Evolutionary conservation across 2,797 vertebrate species (phyloP).

Genomic region (Ambastaia sidthimunki): DNA sequence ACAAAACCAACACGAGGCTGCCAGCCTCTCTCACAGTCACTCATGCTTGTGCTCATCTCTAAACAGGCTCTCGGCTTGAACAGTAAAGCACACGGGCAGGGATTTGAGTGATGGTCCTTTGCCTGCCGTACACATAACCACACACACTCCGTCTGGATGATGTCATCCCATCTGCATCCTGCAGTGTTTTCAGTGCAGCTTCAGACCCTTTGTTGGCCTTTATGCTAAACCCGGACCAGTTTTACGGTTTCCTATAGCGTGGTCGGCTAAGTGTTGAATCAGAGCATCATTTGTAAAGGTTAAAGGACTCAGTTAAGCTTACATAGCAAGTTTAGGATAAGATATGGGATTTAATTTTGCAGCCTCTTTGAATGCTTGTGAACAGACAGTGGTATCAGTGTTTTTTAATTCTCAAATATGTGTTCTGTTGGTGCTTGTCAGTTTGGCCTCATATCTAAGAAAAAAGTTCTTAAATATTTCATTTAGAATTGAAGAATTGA

Average conservation of each 20-base stretch:
- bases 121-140: slow-evolving; percentile 13
- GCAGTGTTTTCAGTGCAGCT: slow-evolving; percentile 55
- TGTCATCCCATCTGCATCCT: slow-evolving; percentile 62
- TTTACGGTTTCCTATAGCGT: slow-evolving; percentile 31
- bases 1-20: slow-evolving; percentile 22
- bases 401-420: background rate
- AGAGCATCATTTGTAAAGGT: slow-evolving; percentile 4
- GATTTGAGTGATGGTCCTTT: slow-evolving; percentile 48
- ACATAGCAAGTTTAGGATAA: background rate
- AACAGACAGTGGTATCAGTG: background rate
- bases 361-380: background rate
- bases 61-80: slow-evolving; percentile 21
- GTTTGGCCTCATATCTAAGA: background rate
- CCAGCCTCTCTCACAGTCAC: slow-evolving; percentile 1
- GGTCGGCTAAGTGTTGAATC: background rate
- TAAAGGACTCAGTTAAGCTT: background rate
- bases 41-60: slow-evolving; percentile 1
- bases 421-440: background rate
- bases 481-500: no score
- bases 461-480: background rate
- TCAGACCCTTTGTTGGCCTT: slow-evolving; percentile 51
- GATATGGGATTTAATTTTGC: background rate
- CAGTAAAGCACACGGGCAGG: slow-evolving; percentile 20
- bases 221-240: slow-evolving; percentile 47
- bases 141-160: slow-evolving; percentile 55